These are phyloP conservation scores for Dioctria rufipes DNA, from an alignment of 2,888 invertebrate genomes.

Conservation along the genomic window DNA sequence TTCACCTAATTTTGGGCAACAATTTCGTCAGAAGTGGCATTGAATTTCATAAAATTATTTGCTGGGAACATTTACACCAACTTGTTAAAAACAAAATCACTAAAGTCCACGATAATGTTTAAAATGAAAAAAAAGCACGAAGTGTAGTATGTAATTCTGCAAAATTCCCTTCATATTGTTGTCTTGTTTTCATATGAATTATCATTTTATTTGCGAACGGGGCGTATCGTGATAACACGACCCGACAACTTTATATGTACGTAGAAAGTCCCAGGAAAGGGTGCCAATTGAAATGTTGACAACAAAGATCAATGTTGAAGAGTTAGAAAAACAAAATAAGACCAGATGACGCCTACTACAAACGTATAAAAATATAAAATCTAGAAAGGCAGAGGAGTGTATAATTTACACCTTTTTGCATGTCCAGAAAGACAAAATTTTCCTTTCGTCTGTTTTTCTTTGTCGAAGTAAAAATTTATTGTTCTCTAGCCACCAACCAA, in stretches of 20 bases:
- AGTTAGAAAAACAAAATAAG: too few relatives aligned
- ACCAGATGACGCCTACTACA: neutral
- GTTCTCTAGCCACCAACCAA: neutral
- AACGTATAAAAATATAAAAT: neutral
- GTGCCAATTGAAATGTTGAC: slow-evolving; percentile 5
- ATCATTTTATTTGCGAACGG: neutral
- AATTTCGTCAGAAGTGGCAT: slow-evolving; percentile 1
- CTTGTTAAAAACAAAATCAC: neutral
- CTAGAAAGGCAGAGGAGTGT: neutral
- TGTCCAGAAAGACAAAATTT: neutral
- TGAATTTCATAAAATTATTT: neutral
- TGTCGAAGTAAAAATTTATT: neutral
- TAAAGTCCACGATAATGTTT: neutral
- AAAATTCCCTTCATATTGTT: neutral
- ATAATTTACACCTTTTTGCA: neutral
- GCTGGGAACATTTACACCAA: neutral
- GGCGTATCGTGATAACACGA: neutral
- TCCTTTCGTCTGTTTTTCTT: neutral
- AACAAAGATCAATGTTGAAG: neutral
- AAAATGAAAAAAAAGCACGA: neutral
- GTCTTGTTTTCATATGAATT: neutral
- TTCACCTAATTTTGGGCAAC: neutral
- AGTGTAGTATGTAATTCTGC: neutral
- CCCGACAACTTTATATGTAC: neutral
- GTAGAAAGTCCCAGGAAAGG: neutral